Conservation (phyloP, 2,888 invertebrate species). For the Stratiomys singularior region DNA sequence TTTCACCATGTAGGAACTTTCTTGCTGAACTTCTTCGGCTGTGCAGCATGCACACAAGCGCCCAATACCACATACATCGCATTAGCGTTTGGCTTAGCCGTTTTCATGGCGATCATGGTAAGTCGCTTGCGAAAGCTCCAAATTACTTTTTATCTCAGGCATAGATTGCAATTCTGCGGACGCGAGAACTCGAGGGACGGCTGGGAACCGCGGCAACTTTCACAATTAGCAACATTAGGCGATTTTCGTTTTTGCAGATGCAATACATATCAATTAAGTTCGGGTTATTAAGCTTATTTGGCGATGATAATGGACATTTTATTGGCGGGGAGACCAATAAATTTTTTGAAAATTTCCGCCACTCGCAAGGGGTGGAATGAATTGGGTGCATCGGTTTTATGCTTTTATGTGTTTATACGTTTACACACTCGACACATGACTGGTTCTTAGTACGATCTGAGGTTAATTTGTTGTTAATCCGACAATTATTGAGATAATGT, state of each 20-base stretch:
- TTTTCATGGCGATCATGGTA: conserved; percentile 84
- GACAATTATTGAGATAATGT: neutral
- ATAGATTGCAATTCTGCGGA: neutral
- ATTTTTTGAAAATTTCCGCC: too few species aligned
- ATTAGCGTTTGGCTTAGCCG: conserved; percentile 85
- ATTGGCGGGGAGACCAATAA: too few species aligned
- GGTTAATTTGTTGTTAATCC: neutral
- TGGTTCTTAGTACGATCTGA: neutral
- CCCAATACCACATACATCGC: conserved; percentile 74
- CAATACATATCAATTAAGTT: neutral
- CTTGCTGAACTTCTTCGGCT: conserved; percentile 89
- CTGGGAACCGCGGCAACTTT: neutral
- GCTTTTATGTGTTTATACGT: neutral
- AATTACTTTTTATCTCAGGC: neutral
- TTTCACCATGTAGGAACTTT: conserved; percentile 71
- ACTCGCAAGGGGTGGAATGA: too few species aligned
- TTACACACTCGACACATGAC: neutral
- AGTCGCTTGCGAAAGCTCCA: conserved; percentile 56
- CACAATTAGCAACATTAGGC: neutral
- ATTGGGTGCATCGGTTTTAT: too few species aligned
- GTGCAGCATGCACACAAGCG: conserved; percentile 77
- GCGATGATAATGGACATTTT: too few species aligned
- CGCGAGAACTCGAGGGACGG: too few species aligned
- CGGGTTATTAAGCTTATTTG: neutral
- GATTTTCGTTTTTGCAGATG: neutral